Evolutionary conservation across 1,140 invertebrate species (phyloP), one percentile per base, ranked within the genome.

Genomic region (Leptestheria dahalacensis): DNA sequence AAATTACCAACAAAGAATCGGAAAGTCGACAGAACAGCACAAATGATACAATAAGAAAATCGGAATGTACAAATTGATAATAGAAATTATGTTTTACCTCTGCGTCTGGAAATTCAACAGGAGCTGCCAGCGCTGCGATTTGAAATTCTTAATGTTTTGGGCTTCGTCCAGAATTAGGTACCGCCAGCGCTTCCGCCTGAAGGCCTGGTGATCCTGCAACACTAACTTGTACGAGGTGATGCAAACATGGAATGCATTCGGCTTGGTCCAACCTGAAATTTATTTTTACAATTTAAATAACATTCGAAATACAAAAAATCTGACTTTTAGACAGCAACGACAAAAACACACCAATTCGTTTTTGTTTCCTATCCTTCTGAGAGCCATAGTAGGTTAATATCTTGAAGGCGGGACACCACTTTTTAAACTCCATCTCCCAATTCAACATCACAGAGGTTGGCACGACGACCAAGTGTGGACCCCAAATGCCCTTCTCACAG

Each of bases 361-460:
- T 99, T 58, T 86, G 73, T 72, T 93, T 93, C 56, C 97, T 78
- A 73, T 99, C 97, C 70, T 99, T 99, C 60, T 91, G 90, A 24
- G 84, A 86, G 28, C 97, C 97, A 73, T 97, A 99, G 70, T 99
- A 99, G 1, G 95, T 98, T 62, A 99, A 77, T 67, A 99, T 94
- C 81, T 99, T 99, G 67, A 99, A 96, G 51, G 89, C 91, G 1
- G 97, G 97, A 75, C 95, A 99, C 96, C 97, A 99, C 73, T 99
- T 99, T 73, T 99, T 99, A 66, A 96, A 92, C 74, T 99, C 97
- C 89, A 99, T 96, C 76, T 99, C 97, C 97, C 97, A 99, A 76
- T 99, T 99, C 33, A 99, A 78, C 89, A 99, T 97, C n/a, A 99
- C 96, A 66, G 94, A 98, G 10, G 97, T 99, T 55, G 97, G 97